A percentile compares a stretch with the other conserved stretches of the same genome.
phyloP scores from a whole-genome alignment of 2,797 vertebrate species.

The Xiphophorus birchmanni region DNA sequence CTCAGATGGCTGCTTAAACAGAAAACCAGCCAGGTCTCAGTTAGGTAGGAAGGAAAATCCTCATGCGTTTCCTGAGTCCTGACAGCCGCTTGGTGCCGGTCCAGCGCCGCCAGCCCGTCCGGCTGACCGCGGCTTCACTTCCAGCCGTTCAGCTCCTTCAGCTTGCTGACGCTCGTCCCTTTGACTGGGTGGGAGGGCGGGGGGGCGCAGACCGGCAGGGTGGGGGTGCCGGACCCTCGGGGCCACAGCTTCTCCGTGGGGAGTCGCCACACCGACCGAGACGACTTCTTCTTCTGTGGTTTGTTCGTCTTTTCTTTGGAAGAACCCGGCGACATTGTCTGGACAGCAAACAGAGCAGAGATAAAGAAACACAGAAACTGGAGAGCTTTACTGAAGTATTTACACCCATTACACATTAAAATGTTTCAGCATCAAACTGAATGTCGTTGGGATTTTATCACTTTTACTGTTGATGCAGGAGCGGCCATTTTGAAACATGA shows the following conservation, averaged over 20 bases:
- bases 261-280: conserved; percentile 70
- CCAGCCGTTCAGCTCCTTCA: conserved; percentile 79
- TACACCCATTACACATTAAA: background rate
- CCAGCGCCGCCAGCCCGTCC: conserved; percentile 17
- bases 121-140: conserved; percentile 60
- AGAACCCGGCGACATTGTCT: conserved; percentile 69
- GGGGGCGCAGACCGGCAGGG: conserved; percentile 72
- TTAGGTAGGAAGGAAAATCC: conserved; percentile 44
- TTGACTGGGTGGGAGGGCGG: conserved; percentile 68
- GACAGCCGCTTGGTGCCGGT: conserved; percentile 43
- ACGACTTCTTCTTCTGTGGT: conserved; percentile 43
- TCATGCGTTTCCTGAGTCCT: conserved; percentile 55
- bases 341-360: conserved; percentile 12
- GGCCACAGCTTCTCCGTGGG: conserved; percentile 71
- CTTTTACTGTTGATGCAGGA: too few relatives aligned
- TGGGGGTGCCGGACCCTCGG: conserved; percentile 60
- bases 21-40: conserved; percentile 47
- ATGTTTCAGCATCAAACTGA: background rate
- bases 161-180: conserved; percentile 71
- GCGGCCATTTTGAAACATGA: too few relatives aligned
- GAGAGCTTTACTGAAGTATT: background rate
- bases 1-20: conserved; percentile 41
- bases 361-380: background rate
- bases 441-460: background rate
- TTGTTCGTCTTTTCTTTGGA: conserved; percentile 68